phyloP scores from a whole-genome alignment of 2,797 vertebrate genomes.

The Chiloscyllium punctatum region DNA sequence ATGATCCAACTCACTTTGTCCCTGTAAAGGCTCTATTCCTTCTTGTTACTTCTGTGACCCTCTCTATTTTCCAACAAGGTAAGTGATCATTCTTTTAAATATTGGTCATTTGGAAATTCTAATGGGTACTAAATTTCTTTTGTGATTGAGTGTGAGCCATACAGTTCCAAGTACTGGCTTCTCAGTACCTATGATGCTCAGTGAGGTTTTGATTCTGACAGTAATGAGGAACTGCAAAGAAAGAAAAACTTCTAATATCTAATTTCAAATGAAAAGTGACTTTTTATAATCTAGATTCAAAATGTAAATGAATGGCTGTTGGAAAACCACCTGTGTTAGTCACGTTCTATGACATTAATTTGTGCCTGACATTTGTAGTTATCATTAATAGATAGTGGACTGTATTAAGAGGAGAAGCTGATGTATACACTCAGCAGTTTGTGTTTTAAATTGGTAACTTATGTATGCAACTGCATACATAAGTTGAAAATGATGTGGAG shows the following conservation, averaged over 20 bases:
- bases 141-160: neutral
- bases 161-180: neutral
- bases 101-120: neutral
- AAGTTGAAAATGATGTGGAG: neutral
- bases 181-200: neutral
- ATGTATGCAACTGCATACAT: too few species aligned
- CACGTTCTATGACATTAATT: neutral
- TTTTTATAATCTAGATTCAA: neutral
- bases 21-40: constrained; percentile 97
- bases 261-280: neutral
- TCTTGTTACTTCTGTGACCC: constrained; percentile 90
- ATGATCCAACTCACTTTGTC: constrained; percentile 89
- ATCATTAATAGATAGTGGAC: neutral
- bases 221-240: too few species aligned
- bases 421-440: neutral
- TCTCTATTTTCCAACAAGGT: constrained; percentile 99
- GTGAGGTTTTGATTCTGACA: too few species aligned
- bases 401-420: neutral
- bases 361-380: neutral
- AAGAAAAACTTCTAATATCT: neutral
- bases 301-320: neutral
- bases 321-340: neutral
- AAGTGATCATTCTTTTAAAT: constrained; percentile 49
- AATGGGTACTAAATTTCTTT: neutral
- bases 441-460: neutral